phyloP scores from a whole-genome alignment of 2,113 vertebrate genomes.

The Pituophis catenifer region DNA sequence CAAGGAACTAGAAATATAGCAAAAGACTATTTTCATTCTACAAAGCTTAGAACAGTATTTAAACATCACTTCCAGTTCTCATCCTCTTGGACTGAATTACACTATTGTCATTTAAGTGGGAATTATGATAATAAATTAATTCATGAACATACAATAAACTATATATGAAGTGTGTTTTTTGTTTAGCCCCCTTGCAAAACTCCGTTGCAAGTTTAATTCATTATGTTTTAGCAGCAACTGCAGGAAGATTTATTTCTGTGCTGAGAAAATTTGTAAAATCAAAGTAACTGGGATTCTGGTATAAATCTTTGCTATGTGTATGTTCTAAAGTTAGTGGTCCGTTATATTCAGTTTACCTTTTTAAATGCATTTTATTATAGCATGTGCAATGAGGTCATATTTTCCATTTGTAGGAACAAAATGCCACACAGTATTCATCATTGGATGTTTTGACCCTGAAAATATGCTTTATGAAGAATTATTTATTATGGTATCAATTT shows the following conservation, averaged over 20 bases:
- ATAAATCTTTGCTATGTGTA: background rate
- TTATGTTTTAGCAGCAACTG: constrained; percentile 45
- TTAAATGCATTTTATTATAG: constrained; percentile 4
- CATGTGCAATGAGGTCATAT: background rate
- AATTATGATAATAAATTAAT: background rate
- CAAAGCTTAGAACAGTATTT: background rate
- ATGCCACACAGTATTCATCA: constrained; percentile 5
- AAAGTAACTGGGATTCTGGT: constrained; percentile 6
- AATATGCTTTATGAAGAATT: background rate
- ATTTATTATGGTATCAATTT: background rate
- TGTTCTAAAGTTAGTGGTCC: background rate
- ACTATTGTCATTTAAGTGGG: background rate
- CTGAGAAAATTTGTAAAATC: constrained; percentile 23
- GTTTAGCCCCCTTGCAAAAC: background rate
- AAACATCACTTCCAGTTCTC: background rate
- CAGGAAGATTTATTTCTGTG: constrained; percentile 24
- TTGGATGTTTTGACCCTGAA: background rate
- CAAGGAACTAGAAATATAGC: constrained; percentile 54
- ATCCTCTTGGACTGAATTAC: background rate
- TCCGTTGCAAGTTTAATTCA: constrained; percentile 2
- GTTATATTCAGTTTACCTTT: constrained; percentile 12
- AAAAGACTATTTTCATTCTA: constrained; percentile 46
- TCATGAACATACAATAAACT: background rate
- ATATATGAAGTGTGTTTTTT: background rate
- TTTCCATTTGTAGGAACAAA: constrained; percentile 14